These are phyloP conservation scores for Planococcus citri DNA, from an alignment of 1,140 invertebrate genomes.

Conservation along the genomic window DNA sequence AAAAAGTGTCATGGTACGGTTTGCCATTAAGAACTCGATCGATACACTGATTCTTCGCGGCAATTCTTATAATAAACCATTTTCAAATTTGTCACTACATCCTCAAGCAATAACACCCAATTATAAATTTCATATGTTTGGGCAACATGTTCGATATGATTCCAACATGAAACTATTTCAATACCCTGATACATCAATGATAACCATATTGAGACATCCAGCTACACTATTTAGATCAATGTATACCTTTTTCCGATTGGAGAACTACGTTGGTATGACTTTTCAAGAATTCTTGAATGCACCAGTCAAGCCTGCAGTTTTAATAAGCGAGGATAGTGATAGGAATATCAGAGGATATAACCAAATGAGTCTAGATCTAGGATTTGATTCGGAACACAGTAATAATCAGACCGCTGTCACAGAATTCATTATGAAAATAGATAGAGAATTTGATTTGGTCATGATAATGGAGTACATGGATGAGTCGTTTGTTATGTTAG, in stretches of 20 bases:
- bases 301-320: not conserved
- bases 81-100: not conserved
- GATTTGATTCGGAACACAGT: conserved; percentile 29
- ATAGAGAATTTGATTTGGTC: no score
- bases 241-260: conserved; percentile 32
- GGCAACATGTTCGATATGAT: conserved; percentile 32
- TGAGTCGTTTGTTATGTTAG: conserved; percentile 40
- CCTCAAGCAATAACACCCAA: not conserved
- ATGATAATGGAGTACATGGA: conserved; percentile 42
- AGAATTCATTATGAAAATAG: conserved; percentile 30
- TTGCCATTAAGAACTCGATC: conserved; percentile 33
- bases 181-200: conserved; percentile 31
- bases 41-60: conserved; percentile 36
- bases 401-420: conserved; percentile 23
- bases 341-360: conserved; percentile 36
- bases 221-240: conserved; percentile 33
- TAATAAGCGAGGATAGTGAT: no score
- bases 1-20: conserved; percentile 38
- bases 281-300: no score
- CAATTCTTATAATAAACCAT: conserved; percentile 31
- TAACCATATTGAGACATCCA: conserved; percentile 35
- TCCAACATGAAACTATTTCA: conserved; percentile 31
- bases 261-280: conserved; percentile 21
- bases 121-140: conserved; percentile 29
- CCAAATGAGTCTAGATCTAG: no score